Evolutionary conservation across 37 sponge, comb jelly and placozoan species (phyloP).

Genomic region (Ianthella basta): DNA sequence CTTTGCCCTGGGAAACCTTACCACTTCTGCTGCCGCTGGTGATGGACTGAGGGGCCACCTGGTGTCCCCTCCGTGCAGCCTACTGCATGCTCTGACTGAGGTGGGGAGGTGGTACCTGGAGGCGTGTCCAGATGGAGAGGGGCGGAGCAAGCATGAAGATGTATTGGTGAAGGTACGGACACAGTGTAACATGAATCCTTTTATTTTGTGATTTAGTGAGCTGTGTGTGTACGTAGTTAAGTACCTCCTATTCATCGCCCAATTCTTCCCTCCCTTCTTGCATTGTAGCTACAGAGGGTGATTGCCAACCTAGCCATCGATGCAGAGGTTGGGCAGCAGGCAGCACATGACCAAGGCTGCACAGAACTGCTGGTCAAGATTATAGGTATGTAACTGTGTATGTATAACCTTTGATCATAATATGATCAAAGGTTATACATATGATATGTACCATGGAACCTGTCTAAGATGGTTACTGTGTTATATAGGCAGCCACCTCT

Average conservation of each 20-base stretch:
- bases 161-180: conserved; percentile 74
- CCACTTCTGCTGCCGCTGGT: conserved; percentile 34
- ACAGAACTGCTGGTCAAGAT: conserved; percentile 49
- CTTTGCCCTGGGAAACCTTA: conserved; percentile 84
- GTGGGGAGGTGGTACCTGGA: not conserved
- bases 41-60: conserved; percentile 34
- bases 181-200: not conserved
- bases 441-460: too few species aligned
- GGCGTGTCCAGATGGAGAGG: not conserved
- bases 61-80: conserved; percentile 17
- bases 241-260: conserved; percentile 28
- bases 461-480: too few species aligned
- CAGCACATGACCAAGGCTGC: conserved; percentile 42
- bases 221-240: conserved; percentile 17
- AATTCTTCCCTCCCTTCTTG: not conserved
- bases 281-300: conserved; percentile 39
- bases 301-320: conserved; percentile 85
- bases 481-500: too few species aligned
- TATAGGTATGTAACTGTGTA: conserved; percentile 56
- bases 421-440: too few species aligned
- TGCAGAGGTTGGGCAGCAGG: conserved; percentile 48
- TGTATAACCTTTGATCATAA: conserved; percentile 8
- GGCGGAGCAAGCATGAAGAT: conserved; percentile 62
- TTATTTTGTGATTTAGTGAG: too few species aligned
- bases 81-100: not conserved